A percentile compares a stretch with the other conserved stretches of the same genome.
phyloP scores from a whole-genome alignment of 2,113 vertebrate genomes.

The Neodontobutis hainanensis region DNA sequence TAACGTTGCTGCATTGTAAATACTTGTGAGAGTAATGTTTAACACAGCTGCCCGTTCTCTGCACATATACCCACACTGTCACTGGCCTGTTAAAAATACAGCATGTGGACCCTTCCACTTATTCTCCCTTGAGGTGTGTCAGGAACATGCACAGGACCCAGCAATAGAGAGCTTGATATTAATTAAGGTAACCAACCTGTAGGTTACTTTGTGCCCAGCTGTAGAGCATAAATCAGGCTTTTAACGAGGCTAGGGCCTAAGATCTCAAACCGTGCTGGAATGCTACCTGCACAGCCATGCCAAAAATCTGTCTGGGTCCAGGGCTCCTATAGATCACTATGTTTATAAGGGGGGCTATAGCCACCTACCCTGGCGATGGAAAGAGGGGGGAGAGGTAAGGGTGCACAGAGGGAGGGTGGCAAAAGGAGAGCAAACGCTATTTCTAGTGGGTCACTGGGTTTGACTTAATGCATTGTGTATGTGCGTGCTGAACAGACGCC shows the following conservation, averaged over 20 bases:
- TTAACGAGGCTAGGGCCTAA: slow-evolving; percentile 77
- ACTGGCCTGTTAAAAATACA: slow-evolving; percentile 46
- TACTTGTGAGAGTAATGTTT: slow-evolving; percentile 15
- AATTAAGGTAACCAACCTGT: slow-evolving; percentile 75
- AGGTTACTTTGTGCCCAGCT: slow-evolving; percentile 76
- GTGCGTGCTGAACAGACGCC: slow-evolving; percentile 2
- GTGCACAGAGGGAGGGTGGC: slow-evolving; percentile 60
- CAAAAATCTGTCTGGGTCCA: slow-evolving; percentile 86
- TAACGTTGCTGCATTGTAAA: not conserved
- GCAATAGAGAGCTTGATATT: slow-evolving; percentile 66
- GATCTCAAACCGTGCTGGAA: slow-evolving; percentile 87
- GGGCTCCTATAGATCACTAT: slow-evolving; percentile 80
- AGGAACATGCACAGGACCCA: slow-evolving; percentile 59
- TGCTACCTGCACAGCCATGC: slow-evolving; percentile 80
- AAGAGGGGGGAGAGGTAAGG: slow-evolving; percentile 42
- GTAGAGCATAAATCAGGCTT: slow-evolving; percentile 79
- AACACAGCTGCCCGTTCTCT: slow-evolving; percentile 20
- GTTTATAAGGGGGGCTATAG: slow-evolving; percentile 64
- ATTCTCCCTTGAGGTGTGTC: slow-evolving; percentile 61
- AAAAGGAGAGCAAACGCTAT: slow-evolving; percentile 58
- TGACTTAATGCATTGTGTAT: slow-evolving; percentile 43
- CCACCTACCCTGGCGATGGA: slow-evolving; percentile 43
- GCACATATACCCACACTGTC: slow-evolving; percentile 18
- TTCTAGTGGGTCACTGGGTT: slow-evolving; percentile 68
- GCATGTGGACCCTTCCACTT: slow-evolving; percentile 43